phyloP scores from a whole-genome alignment of 2,113 vertebrate species.

The Melanostigma gelatinosum region DNA sequence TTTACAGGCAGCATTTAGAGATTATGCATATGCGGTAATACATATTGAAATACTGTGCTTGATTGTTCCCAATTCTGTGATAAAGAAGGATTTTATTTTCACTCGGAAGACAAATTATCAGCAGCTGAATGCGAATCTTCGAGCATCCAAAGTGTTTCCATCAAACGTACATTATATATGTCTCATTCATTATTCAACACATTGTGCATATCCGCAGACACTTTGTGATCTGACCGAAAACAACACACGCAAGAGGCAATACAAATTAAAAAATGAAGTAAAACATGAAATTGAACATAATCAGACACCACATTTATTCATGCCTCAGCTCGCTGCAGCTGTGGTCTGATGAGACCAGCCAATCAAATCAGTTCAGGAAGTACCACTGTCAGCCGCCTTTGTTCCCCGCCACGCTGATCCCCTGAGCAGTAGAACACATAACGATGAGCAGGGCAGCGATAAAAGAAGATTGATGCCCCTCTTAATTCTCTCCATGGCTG shows the following conservation, averaged over 20 bases:
- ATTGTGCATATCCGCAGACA: background rate
- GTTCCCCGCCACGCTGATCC: constrained; percentile 59
- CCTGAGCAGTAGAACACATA: constrained; percentile 69
- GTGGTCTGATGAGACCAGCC: constrained; percentile 71
- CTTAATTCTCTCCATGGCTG: constrained; percentile 34
- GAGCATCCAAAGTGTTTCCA: constrained; percentile 6
- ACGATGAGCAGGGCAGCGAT: constrained; percentile 67
- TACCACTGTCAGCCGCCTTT: constrained; percentile 68
- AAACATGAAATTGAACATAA: constrained; percentile 36
- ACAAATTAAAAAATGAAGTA: background rate
- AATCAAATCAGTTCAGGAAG: constrained; percentile 72
- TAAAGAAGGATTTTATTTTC: background rate
- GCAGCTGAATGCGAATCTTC: constrained; percentile 4
- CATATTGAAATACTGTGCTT: background rate
- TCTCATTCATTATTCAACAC: constrained; percentile 58
- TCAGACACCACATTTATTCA: constrained; percentile 55
- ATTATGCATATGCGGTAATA: background rate
- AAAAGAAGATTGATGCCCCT: constrained; percentile 75
- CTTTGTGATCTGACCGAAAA: constrained; percentile 4
- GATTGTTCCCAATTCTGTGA: background rate
- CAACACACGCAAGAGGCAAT: background rate
- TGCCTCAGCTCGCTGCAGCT: constrained; percentile 64
- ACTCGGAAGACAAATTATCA: constrained; percentile 11
- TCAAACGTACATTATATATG: background rate
- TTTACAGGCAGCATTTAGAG: constrained; percentile 1